Evolutionary conservation across 2,113 vertebrate species (phyloP).

Genomic region (Naja naja): DNA sequence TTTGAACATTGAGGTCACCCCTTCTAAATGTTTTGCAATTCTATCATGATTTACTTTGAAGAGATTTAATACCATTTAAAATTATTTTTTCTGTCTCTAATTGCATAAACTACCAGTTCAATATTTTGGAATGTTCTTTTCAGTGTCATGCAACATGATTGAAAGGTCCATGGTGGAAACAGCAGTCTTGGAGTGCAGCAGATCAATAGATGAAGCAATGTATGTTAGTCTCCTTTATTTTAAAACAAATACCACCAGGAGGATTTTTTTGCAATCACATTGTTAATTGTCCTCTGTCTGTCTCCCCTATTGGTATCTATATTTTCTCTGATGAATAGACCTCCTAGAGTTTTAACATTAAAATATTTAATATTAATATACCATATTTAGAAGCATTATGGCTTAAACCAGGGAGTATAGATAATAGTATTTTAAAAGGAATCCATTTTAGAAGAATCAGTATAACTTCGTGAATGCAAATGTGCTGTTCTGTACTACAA

Average conservation of each 20-base stretch:
- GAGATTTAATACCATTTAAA: background rate
- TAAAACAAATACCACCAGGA: background rate
- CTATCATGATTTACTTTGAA: background rate
- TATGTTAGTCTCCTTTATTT: slow-evolving; percentile 62
- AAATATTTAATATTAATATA: background rate
- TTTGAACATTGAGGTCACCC: background rate
- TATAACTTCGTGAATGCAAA: background rate
- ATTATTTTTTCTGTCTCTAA: background rate
- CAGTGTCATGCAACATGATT: slow-evolving; percentile 92
- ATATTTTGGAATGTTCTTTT: slow-evolving; percentile 51
- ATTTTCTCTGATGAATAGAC: background rate
- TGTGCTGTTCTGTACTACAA: background rate
- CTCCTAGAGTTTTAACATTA: background rate
- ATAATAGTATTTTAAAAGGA: background rate
- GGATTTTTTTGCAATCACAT: background rate
- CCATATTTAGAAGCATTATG: background rate
- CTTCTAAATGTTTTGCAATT: background rate
- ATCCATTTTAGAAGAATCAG: background rate
- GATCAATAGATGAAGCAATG: slow-evolving; percentile 84
- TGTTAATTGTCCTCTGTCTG: slow-evolving; percentile 33
- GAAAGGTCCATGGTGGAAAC: slow-evolving; percentile 82
- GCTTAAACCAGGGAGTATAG: background rate
- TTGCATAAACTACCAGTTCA: background rate
- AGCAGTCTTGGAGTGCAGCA: slow-evolving; percentile 91
- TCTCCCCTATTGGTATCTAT: background rate